Base-by-base conservation (phyloP, 2,797 vertebrate species). In the Pseudopleuronectes americanus region DNA sequence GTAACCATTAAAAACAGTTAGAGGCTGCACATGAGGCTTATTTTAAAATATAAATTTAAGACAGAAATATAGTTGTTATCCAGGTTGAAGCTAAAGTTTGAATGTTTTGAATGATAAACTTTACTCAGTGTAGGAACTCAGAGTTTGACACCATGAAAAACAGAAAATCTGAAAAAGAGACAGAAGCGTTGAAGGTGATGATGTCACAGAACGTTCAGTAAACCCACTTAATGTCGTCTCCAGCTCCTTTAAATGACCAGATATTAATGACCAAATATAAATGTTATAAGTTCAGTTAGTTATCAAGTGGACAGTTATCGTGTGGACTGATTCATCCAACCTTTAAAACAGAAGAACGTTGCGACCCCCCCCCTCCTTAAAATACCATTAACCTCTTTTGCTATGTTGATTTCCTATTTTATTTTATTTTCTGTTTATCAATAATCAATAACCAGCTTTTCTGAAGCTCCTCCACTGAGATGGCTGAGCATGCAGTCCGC, bases 401-500 rank as follows among this genome's bases (percentile, higher is more conserved):
- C 17, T 69, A 58, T 51, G 73, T 59, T 57, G 51, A 2, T 48
- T 68, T 71, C 59, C 23, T 14, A 68, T 60, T 31, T 55, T 69
- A 24, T 65, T 71, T 57, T 56, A 31, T 53, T 66, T 74, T 62
- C 19, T 51, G 58, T 70, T 65, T 72, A 12, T 83, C 59, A 88
- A 81, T 57, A 80, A 88, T 77, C 70, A 53, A 84, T 36, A 12
- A 72, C 77, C 87, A 80, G 87, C 90, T 91, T 89, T 81, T 88
- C 84, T 80, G 72, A 89, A 84, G 83, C 88, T 85, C 66, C 56
- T 84, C 77, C 83, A 80, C 79, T 55, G 36, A 87, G 85, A 89
- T 81, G 81, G 92, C 88, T 90, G 74, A 91, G 93, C 94, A 95
- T 94, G 94, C 78, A 84, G 84, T 89, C 83, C 49, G 6, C 87